phyloP scores from a whole-genome alignment of 2,113 vertebrate species.

The Cyrtonyx montezumae region DNA sequence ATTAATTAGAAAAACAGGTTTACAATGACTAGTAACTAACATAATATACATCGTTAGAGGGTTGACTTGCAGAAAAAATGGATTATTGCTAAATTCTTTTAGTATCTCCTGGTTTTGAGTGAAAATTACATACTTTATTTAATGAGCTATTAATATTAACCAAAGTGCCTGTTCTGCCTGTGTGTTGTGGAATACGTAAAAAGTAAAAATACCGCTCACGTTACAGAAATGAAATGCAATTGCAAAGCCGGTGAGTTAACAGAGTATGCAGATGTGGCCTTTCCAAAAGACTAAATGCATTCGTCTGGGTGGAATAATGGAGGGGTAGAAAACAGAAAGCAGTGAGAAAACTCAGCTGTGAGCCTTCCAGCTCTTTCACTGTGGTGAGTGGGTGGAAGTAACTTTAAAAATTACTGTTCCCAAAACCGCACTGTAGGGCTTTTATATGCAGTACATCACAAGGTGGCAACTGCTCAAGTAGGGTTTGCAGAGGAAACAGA shows the following conservation, averaged over 20 bases:
- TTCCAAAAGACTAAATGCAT: neutral
- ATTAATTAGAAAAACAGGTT: slow-evolving; percentile 78
- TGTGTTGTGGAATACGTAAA: slow-evolving; percentile 48
- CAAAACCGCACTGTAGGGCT: neutral
- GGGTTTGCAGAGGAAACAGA: slow-evolving; percentile 16
- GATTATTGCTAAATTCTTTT: slow-evolving; percentile 43
- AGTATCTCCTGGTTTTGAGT: slow-evolving; percentile 22
- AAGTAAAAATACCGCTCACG: neutral
- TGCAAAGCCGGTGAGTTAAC: neutral
- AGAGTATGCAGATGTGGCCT: neutral
- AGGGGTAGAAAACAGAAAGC: neutral
- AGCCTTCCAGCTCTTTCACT: neutral
- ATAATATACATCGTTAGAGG: slow-evolving; percentile 60
- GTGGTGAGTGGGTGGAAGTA: neutral
- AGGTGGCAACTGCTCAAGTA: slow-evolving; percentile 24
- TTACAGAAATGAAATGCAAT: slow-evolving; percentile 27
- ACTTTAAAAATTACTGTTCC: slow-evolving; percentile 5
- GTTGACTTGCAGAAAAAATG: slow-evolving; percentile 68
- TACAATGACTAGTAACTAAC: slow-evolving; percentile 61
- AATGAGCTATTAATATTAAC: slow-evolving; percentile 81
- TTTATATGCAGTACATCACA: slow-evolving; percentile 33
- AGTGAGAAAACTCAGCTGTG: neutral
- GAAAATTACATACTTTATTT: slow-evolving; percentile 72
- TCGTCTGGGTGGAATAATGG: neutral
- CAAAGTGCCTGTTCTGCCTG: slow-evolving; percentile 47